phyloP scores from a whole-genome alignment of 1,140 invertebrate genomes.

The Apis mellifera region Amel_HAv3.1 CM009937.2:5830501-5831000 shows the following conservation, averaged over 20 bases:
- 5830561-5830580: background rate
- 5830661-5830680: background rate
- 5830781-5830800: background rate
- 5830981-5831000: conserved; percentile 35
- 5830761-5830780: background rate
- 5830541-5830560: background rate
- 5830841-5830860: too few relatives aligned
- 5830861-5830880: too few relatives aligned
- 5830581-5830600: background rate
- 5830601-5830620: background rate
- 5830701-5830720: background rate
- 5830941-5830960: conserved; percentile 47
- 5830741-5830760: background rate
- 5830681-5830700: background rate
- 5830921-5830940: conserved; percentile 15
- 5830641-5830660: too few relatives aligned
- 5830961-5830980: conserved; percentile 18
- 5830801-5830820: background rate
- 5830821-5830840: rapidly evolving
- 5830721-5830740: background rate
- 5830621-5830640: background rate
- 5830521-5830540: background rate
- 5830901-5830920: background rate
- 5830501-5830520: too few relatives aligned
- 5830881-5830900: background rate